These are phyloP conservation scores for Wiebesia pumilae DNA, from an alignment of 1,140 invertebrate species.

Conservation along the genomic window DNA sequence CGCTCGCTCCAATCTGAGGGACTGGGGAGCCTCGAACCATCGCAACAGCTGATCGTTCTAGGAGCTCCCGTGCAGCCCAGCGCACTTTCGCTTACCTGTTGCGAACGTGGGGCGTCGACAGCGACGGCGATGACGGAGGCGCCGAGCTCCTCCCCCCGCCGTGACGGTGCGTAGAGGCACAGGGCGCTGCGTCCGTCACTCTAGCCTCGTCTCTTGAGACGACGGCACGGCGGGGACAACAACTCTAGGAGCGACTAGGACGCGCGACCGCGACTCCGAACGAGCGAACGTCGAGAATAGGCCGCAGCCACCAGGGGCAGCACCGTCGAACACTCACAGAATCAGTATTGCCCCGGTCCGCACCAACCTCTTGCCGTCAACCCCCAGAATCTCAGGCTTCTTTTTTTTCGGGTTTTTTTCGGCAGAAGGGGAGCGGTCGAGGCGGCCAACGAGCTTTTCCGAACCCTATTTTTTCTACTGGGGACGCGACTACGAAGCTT, in stretches of 20 bases:
- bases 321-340: neutral
- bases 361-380: neutral
- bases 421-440: neutral
- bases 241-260: neutral
- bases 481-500: too few relatives aligned
- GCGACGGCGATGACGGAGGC: neutral
- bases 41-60: neutral
- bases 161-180: neutral
- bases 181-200: neutral
- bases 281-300: neutral
- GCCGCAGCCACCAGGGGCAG: neutral
- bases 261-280: neutral
- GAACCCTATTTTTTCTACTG: neutral
- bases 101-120: neutral
- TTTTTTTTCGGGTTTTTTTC: too few relatives aligned
- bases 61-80: neutral
- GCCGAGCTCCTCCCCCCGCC: neutral
- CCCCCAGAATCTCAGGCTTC: neutral
- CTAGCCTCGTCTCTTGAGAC: neutral
- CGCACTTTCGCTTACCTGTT: slow-evolving; percentile 2
- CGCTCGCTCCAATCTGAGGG: neutral
- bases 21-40: neutral
- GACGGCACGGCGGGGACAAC: neutral
- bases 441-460: neutral
- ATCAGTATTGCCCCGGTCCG: too few relatives aligned